A percentile compares a stretch with the other conserved stretches of the same genome.
These are phyloP conservation scores for Lepidurus couesii DNA, from an alignment of 1,140 invertebrate species.

Conservation along the genomic window DNA sequence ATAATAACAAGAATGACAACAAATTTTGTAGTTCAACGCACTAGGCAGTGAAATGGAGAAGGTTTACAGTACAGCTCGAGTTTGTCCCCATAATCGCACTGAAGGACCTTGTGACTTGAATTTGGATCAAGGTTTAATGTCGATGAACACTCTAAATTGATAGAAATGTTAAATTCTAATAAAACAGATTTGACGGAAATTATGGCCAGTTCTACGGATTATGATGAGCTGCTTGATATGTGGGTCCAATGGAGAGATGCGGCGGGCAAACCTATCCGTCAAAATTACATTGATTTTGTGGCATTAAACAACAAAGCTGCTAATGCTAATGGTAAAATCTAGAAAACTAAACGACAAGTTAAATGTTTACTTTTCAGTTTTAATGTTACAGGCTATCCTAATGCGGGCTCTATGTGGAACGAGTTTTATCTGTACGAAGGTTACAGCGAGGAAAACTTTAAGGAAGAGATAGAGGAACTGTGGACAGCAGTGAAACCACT, in stretches of 20 bases:
- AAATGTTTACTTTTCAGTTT: neutral
- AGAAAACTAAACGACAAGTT: neutral
- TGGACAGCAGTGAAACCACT: conserved; percentile 46
- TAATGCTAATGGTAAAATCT: conserved; percentile 45
- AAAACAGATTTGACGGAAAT: conserved; percentile 44
- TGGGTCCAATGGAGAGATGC: conserved; percentile 57
- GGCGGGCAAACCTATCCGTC: conserved; percentile 64
- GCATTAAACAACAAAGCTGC: conserved; percentile 57
- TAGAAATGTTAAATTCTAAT: neutral
- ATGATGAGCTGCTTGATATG: conserved; percentile 51
- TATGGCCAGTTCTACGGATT: conserved; percentile 44
- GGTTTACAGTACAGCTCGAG: conserved; percentile 71
- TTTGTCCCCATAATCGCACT: conserved; percentile 52
- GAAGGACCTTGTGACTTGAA: conserved; percentile 25
- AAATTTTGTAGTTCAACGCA: conserved; percentile 50
- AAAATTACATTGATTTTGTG: conserved; percentile 67
- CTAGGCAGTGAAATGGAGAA: conserved; percentile 66
- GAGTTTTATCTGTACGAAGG: conserved; percentile 37
- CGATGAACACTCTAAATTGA: neutral
- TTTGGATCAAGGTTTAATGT: conserved; percentile 32
- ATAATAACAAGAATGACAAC: neutral
- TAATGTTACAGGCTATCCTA: conserved; percentile 35
- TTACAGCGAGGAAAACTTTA: conserved; percentile 40
- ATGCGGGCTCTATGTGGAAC: conserved; percentile 40
- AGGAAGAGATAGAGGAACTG: conserved; percentile 42